Conservation (phyloP, 2,797 vertebrate species). For the Lutjanus campechanus region DNA sequence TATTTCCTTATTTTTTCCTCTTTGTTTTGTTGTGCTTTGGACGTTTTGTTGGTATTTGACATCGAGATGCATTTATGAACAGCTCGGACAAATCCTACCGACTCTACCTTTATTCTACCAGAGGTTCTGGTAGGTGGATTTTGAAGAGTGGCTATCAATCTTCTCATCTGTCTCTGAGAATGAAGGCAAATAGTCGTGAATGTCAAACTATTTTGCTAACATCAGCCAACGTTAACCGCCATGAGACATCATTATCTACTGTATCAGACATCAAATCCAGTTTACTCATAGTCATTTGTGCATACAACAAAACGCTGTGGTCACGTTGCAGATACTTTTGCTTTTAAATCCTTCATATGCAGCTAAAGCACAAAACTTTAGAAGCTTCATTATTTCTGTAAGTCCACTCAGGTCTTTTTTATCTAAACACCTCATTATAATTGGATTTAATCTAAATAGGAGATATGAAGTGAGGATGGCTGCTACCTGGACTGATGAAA, state of each 20-base stretch:
- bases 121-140: background rate
- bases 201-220: background rate
- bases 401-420: background rate
- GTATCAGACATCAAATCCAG: background rate
- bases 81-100: too few species aligned
- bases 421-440: constrained; percentile 7
- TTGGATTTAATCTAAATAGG: background rate
- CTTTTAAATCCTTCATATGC: background rate
- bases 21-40: too few species aligned
- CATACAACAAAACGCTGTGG: background rate
- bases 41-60: too few species aligned
- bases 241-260: background rate
- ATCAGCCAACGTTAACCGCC: background rate
- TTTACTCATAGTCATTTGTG: background rate
- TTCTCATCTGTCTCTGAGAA: background rate
- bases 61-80: too few species aligned
- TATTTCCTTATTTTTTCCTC: too few species aligned
- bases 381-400: background rate
- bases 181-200: background rate
- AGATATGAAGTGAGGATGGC: background rate
- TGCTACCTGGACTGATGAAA: constrained; percentile 1
- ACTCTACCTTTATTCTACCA: too few species aligned
- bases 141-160: background rate
- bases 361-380: background rate
- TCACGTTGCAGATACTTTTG: background rate